A percentile compares a stretch with the other conserved stretches of the same genome.
These are phyloP conservation scores for Trichogramma pretiosum DNA, from an alignment of 1,140 invertebrate species.

Conservation along the genomic window DNA sequence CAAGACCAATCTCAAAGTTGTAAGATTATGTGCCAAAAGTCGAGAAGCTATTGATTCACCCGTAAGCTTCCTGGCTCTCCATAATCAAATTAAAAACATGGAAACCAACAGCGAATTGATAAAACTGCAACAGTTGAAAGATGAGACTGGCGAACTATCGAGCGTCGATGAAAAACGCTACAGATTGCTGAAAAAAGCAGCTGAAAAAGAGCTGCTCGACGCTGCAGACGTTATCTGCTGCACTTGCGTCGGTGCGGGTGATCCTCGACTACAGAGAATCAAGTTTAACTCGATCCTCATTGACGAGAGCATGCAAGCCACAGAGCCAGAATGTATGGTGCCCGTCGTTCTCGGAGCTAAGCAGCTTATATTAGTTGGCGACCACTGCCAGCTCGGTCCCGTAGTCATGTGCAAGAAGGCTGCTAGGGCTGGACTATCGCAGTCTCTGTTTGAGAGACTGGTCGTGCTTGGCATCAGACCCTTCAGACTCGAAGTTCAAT, in stretches of 20 bases:
- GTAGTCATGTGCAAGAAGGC: conserved; percentile 99
- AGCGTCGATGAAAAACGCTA: conserved; percentile 92
- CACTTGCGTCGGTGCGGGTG: conserved; percentile 97
- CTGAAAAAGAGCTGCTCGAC: conserved; percentile 86
- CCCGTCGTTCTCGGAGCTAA: conserved; percentile 96
- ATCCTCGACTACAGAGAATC: conserved; percentile 80
- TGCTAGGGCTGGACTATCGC: conserved; percentile 89
- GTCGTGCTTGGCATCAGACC: conserved; percentile 94
- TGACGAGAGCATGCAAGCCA: conserved; percentile 95
- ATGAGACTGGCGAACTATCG: conserved; percentile 93
- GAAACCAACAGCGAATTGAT: conserved; percentile 83
- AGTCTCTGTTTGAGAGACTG: conserved; percentile 94
- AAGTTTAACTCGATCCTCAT: conserved; percentile 97
- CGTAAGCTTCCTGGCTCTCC: conserved; percentile 92
- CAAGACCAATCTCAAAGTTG: conserved; percentile 92
- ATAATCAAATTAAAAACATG: conserved; percentile 94
- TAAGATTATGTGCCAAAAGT: conserved; percentile 94
- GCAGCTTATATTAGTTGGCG: conserved; percentile 91
- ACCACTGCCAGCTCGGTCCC: conserved; percentile 97
- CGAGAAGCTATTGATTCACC: conserved; percentile 97
- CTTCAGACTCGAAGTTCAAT: conserved; percentile 94
- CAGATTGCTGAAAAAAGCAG: conserved; percentile 73
- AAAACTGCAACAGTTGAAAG: conserved; percentile 93
- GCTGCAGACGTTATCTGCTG: conserved; percentile 98
- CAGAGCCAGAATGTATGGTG: conserved; percentile 98